Conservation (phyloP, 2,113 vertebrate genomes). For the Turdus rufiventris region DNA sequence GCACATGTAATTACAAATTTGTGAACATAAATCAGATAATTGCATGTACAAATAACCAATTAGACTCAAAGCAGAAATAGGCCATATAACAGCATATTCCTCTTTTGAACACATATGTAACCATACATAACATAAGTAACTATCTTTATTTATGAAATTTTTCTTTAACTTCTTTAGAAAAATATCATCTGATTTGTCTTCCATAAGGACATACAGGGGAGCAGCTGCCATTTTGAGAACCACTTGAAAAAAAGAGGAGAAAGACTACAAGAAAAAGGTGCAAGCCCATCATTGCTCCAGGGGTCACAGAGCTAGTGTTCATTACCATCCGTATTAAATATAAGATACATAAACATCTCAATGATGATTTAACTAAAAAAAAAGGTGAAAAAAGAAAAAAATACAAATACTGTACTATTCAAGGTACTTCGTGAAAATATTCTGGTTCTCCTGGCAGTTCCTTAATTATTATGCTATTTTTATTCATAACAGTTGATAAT, state of each 20-base stretch:
- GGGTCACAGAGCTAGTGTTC: background rate
- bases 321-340: background rate
- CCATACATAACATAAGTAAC: background rate
- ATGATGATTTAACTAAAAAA: background rate
- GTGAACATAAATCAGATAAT: conserved; percentile 57
- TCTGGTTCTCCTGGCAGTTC: background rate
- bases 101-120: background rate
- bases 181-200: background rate
- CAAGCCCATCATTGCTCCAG: background rate
- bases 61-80: conserved; percentile 11
- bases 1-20: conserved; percentile 44
- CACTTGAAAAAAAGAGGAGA: background rate
- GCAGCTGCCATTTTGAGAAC: background rate
- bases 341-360: background rate
- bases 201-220: background rate
- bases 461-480: conserved; percentile 12
- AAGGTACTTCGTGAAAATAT: background rate
- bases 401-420: background rate
- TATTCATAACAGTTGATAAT: conserved; percentile 28
- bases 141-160: background rate
- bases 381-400: background rate
- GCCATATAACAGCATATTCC: background rate
- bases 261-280: background rate
- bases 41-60: conserved; percentile 52
- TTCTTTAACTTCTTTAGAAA: background rate